phyloP scores from a whole-genome alignment of 2,797 vertebrate species.

The Crenichthys baileyi region DNA sequence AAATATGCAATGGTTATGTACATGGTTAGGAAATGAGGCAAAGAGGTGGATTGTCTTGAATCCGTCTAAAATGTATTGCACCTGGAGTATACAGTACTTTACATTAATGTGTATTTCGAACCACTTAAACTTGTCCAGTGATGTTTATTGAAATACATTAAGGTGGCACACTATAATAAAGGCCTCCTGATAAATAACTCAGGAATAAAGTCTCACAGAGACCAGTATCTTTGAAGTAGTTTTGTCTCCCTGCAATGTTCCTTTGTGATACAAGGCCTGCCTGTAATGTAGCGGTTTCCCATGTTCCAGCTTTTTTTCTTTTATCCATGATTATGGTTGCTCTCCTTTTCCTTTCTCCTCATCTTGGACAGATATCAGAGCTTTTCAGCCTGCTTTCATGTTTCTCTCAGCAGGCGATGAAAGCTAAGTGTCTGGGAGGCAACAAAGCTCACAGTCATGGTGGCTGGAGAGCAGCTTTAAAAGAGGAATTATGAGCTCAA shows the following conservation, averaged over 20 bases:
- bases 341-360: conserved; percentile 31
- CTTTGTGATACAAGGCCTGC: conserved; percentile 43
- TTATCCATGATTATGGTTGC: conserved; percentile 32
- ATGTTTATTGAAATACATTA: not conserved
- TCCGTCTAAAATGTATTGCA: not conserved
- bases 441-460: conserved; percentile 68
- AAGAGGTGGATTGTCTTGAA: too few species aligned
- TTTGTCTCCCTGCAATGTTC: not conserved
- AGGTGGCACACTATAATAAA: not conserved
- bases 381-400: conserved; percentile 65
- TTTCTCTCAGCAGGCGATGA: conserved; percentile 50
- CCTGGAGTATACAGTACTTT: not conserved
- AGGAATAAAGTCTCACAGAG: not conserved
- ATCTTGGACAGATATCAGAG: conserved; percentile 74
- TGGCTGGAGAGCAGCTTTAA: conserved; percentile 39
- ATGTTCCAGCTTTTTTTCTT: conserved; percentile 33
- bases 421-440: conserved; percentile 51
- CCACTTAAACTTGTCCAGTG: not conserved
- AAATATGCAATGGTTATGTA: too few species aligned
- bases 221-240: not conserved
- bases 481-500: conserved; percentile 59
- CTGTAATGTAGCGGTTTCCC: conserved; percentile 32
- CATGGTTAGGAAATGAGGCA: too few species aligned
- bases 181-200: not conserved
- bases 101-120: not conserved